Base-by-base conservation (phyloP, 2,888 invertebrate species). In the Ctenicera cuprea region DNA sequence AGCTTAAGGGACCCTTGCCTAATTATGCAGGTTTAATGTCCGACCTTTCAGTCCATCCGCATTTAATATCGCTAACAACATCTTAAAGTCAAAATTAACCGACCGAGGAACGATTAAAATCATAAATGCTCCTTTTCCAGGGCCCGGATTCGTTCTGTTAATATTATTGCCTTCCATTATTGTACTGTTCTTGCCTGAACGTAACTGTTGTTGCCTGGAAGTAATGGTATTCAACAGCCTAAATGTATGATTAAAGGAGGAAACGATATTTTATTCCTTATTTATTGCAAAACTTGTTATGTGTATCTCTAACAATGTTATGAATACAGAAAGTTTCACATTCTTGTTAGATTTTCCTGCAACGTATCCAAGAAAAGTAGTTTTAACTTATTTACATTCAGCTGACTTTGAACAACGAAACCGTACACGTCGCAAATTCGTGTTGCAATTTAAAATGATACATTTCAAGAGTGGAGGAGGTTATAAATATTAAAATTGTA, bases 1-100 rank as follows among this genome's bases (percentile, higher is more conserved):
- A 77, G 73, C 76, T 77, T 79, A 76, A 79, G 74, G 75, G 77
- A 67, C 74, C 74, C 65, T 67, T 71, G 75, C 71, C 78, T 78
- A 79, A 79, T 79, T 79, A 79, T 79, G 78, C 78, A 79, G 75
- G 76, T 78, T 79, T 79, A 79, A 77, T 76, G 75, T 72, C 41
- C 72, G 77, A 78, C 79, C 77, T 79, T 77, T 73, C 64, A 75
- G 73, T 75, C 72, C 73, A 74, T 77, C 76, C 74, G 75, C 75
- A 68, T 73, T 74, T 74, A 76, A 71, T 76, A 71, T 65, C 68
- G 54, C 66, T 76, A 74, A 72, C 59, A 70, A 71, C 74, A 75
- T 71, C 71, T 74, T 64, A 71, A 64, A 72, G 61, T 76, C 63
- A 65, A 74, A 74, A 71, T 76, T 76, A 76, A 76, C 64, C 66